Evolutionary conservation across 2,113 vertebrate species (phyloP), one percentile per base, ranked within the genome.

Genomic region (Craseonycteris thonglongyai): DNA sequence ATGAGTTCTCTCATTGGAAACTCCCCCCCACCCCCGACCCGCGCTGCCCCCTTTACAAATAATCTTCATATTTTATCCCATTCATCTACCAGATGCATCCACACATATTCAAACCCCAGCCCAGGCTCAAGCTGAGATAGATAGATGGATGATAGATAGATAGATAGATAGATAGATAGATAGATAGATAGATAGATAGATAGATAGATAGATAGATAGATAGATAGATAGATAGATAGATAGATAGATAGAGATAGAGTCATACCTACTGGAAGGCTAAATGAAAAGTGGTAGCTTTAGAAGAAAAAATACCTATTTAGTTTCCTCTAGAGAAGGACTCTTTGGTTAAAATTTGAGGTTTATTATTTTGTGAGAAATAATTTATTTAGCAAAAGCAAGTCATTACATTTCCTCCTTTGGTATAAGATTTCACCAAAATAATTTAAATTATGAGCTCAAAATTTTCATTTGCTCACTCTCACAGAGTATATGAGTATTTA

Each of bases 361-460:
- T 89, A 69, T 86, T 68, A 74, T 94, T 87, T 63, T 87, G 42
- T 82, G 24, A 86, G 30, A 95, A 71, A 82, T 33, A 78, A 38
- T 28, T 83, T 79, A 71, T 71, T 88, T 91, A 33, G 47, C 68
- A 63, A 69, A 5, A 95, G 28, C 18, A 89, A 88, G 49, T 79
- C 47, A 54, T 76, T 72, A 35, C 80, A 76, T 94, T 93, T 92
- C 63, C 90, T 94, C 69, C 74, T 74, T 78, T 58, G 49, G 38
- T 83, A 87, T 79, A 54, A 93, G 76, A 81, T 86, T 86, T 96
- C 35, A 86, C 61, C 14, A 94, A 95, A 86, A 92, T 86, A 54
- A 66, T 88, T 68, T 68, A 76, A 94, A 68, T 56, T 35, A 84
- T 75, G 21, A 28, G 30, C 54, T 26, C 69, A 30, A 94, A 85